A percentile compares a stretch with the other conserved stretches of the same genome.
phyloP scores from a whole-genome alignment of 2,113 vertebrate species.

The Scatophagus argus region DNA sequence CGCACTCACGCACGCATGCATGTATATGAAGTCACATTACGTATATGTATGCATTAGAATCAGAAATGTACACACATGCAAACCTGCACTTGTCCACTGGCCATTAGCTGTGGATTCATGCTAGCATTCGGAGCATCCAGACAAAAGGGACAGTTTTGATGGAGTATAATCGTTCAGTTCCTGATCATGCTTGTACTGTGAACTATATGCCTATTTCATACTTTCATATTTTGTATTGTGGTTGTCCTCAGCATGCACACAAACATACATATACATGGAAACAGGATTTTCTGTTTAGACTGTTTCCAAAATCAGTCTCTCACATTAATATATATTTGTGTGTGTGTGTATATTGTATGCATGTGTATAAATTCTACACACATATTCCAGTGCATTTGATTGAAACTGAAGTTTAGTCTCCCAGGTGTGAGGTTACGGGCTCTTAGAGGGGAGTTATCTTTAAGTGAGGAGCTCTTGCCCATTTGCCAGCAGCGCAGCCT shows the following conservation, averaged over 20 bases:
- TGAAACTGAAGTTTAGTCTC: constrained; percentile 53
- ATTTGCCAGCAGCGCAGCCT: constrained; percentile 51
- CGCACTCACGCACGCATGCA: constrained; percentile 20
- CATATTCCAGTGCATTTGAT: constrained; percentile 51
- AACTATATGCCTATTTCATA: background rate
- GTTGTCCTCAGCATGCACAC: no score
- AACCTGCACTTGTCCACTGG: background rate
- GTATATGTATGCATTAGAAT: background rate
- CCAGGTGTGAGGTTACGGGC: constrained; percentile 48
- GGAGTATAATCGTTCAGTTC: background rate
- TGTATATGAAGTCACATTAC: background rate
- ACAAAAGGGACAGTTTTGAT: background rate
- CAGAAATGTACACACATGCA: background rate
- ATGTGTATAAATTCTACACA: no score
- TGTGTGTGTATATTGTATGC: background rate
- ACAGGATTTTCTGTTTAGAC: constrained; percentile 11
- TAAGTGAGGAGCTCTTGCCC: constrained; percentile 50
- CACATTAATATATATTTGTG: no score
- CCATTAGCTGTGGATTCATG: background rate
- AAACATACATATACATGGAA: background rate
- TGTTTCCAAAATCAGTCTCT: constrained; percentile 18
- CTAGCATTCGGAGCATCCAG: background rate
- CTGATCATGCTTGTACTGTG: background rate
- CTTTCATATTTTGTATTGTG: background rate
- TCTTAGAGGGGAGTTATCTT: constrained; percentile 56